Conservation (phyloP, 2,113 vertebrate genomes). For the Centropus bengalensis region DNA sequence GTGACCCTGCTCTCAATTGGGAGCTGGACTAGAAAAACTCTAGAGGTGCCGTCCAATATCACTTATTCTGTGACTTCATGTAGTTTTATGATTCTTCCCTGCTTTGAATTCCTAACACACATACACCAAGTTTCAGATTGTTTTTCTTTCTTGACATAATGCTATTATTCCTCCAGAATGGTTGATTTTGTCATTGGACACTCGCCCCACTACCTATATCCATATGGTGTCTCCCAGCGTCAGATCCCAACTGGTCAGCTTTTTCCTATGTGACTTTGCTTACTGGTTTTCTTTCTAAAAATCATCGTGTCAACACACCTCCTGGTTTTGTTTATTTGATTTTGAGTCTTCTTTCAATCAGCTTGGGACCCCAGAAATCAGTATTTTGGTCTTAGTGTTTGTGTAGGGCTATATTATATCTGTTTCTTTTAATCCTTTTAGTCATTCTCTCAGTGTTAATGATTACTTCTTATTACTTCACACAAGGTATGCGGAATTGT, state of each 20-base stretch:
- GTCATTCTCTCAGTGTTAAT: not conserved
- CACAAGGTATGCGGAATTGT: not conserved
- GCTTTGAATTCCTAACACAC: not conserved
- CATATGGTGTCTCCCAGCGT: fast-evolving
- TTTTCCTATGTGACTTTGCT: not conserved
- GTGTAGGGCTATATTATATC: not conserved
- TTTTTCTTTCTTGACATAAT: not conserved
- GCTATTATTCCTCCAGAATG: not conserved
- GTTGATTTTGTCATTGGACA: not conserved
- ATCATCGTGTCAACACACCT: not conserved
- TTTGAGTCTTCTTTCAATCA: not conserved
- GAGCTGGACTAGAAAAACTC: fast-evolving
- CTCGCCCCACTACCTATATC: not conserved
- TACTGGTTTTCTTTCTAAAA: not conserved
- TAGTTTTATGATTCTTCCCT: not conserved
- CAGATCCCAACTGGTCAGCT: not conserved
- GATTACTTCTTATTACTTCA: not conserved
- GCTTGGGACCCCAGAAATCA: not conserved
- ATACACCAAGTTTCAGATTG: fast-evolving
- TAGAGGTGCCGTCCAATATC: not conserved
- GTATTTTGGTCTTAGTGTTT: not conserved
- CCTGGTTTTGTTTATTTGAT: not conserved
- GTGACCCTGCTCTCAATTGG: not conserved
- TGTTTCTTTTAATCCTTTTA: not conserved
- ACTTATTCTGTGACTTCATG: not conserved